Evolutionary conservation across 2,797 vertebrate genomes (phyloP).

Genomic region (Adrianichthys oophorus): DNA sequence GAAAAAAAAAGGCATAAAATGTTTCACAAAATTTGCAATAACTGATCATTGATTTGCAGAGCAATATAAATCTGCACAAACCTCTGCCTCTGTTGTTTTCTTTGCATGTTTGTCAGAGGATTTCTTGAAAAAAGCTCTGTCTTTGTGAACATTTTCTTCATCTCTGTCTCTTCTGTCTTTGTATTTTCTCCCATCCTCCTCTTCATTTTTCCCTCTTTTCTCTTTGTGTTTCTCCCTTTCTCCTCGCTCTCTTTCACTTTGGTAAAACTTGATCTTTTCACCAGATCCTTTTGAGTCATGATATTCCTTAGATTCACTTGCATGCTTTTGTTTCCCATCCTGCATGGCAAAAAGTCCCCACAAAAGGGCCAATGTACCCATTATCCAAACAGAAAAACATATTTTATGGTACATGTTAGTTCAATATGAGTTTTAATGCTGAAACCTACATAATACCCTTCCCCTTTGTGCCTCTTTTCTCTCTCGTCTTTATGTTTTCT

Average conservation of each 20-base stretch:
- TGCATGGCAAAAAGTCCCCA: constrained; percentile 38
- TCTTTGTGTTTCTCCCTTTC: constrained; percentile 22
- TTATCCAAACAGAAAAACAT: not conserved
- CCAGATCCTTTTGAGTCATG: constrained; percentile 33
- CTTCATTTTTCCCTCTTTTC: constrained; percentile 11
- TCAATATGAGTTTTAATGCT: not conserved
- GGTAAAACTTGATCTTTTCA: constrained; percentile 25
- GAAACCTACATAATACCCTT: constrained; percentile 61
- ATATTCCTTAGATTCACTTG: constrained; percentile 38
- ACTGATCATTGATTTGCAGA: not conserved
- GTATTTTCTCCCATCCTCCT: constrained; percentile 1
- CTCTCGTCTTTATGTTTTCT: constrained; percentile 65
- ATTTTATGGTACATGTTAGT: not conserved
- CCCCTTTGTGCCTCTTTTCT: constrained; percentile 70
- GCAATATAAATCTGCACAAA: constrained; percentile 11
- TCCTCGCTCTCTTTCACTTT: constrained; percentile 42
- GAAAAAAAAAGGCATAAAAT: not conserved
- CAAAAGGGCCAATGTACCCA: not conserved
- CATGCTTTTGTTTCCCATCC: constrained; percentile 63
- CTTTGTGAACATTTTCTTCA: constrained; percentile 23
- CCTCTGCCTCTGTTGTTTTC: constrained; percentile 35
- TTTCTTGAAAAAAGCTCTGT: constrained; percentile 37
- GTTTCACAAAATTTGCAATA: not conserved
- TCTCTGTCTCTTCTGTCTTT: constrained; percentile 42
- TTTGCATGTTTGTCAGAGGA: constrained; percentile 26